Conservation (phyloP, 2,888 invertebrate species). For the Cheilosia vernalis region DNA sequence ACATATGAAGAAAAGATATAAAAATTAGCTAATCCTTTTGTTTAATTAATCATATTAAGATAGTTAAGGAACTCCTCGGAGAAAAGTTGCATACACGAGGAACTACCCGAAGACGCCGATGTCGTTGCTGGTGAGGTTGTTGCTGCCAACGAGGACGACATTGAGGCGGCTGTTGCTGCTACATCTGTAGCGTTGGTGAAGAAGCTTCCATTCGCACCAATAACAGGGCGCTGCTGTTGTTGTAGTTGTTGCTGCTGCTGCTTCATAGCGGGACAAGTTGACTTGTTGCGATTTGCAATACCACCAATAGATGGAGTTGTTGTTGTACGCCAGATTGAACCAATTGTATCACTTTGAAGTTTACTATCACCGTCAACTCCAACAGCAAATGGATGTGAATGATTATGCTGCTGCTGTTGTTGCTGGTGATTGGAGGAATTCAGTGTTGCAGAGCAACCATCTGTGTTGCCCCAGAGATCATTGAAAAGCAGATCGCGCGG, state of each 20-base stretch:
- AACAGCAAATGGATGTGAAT: constrained; percentile 42
- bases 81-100: constrained; percentile 86
- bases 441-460: constrained; percentile 68
- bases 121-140: constrained; percentile 68
- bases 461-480: constrained; percentile 82
- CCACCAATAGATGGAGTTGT: constrained; percentile 27
- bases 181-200: constrained; percentile 64
- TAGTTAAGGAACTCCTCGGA: constrained; percentile 87
- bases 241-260: constrained; percentile 41
- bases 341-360: constrained; percentile 71
- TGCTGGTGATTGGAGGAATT: constrained; percentile 66
- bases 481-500: constrained; percentile 79
- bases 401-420: constrained; percentile 59
- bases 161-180: constrained; percentile 34
- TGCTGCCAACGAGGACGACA: constrained; percentile 13
- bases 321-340: constrained; percentile 76
- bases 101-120: constrained; percentile 78
- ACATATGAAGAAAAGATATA: constrained; percentile 56
- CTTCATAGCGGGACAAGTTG: constrained; percentile 62
- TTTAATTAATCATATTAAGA: constrained; percentile 86
- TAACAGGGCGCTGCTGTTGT: constrained; percentile 45
- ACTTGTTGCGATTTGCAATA: constrained; percentile 50
- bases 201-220: constrained; percentile 68
- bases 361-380: constrained; percentile 59
- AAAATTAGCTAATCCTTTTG: constrained; percentile 73